Evolutionary conservation across 2,797 vertebrate species (phyloP).

Genomic region (Myotis myotis): DNA sequence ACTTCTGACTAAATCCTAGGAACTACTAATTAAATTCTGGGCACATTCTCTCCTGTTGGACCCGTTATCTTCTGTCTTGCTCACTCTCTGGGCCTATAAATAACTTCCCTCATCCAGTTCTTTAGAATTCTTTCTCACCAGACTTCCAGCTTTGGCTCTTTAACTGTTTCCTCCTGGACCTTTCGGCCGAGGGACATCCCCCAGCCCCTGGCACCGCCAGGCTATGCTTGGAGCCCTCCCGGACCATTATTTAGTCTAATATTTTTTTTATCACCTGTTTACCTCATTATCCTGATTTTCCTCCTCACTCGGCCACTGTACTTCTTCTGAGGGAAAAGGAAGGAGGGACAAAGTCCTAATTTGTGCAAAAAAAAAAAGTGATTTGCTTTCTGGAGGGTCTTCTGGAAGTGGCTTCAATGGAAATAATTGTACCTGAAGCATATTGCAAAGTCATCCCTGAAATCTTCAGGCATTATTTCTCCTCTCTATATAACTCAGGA

Average conservation of each 20-base stretch:
- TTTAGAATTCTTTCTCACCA: constrained; percentile 34
- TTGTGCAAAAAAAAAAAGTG: constrained; percentile 51
- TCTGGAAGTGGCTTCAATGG: constrained; percentile 53
- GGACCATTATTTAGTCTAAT: not conserved
- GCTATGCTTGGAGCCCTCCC: not conserved
- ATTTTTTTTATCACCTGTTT: not conserved
- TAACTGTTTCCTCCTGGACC: not conserved
- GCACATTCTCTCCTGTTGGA: not conserved
- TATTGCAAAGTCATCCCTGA: constrained; percentile 45
- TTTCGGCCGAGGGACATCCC: not conserved
- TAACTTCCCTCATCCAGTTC: constrained; percentile 9
- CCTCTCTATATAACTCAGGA: not conserved
- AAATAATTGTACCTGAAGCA: constrained; percentile 34
- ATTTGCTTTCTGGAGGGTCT: constrained; percentile 68
- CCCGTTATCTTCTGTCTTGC: constrained; percentile 35
- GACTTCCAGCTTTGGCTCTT: constrained; percentile 48
- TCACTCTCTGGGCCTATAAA: not conserved
- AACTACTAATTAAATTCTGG: constrained; percentile 39
- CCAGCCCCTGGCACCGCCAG: not conserved
- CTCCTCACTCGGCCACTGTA: not conserved
- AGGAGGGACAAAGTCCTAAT: constrained; percentile 5
- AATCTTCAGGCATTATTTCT: constrained; percentile 8
- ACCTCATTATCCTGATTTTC: not conserved
- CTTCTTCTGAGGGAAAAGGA: constrained; percentile 40
- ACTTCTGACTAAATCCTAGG: constrained; percentile 15